phyloP scores from a whole-genome alignment of 2,888 invertebrate genomes.

The Himalopsyche kuldschensis region DNA sequence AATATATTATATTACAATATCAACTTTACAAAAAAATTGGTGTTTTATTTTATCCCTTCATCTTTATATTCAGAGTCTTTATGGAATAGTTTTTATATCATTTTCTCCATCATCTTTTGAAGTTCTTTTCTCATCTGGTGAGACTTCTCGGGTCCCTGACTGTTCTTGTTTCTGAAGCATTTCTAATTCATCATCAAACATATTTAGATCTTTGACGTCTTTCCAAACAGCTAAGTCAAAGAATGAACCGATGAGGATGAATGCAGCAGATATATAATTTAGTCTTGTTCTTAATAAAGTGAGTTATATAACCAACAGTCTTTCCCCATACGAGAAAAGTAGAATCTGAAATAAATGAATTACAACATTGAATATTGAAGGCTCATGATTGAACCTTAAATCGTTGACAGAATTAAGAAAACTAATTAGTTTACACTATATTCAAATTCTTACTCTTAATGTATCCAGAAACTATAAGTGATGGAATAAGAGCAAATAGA shows the following conservation, averaged over 20 bases:
- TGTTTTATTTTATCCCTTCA: neutral
- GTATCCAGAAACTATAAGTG: constrained; percentile 75
- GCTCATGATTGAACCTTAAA: neutral
- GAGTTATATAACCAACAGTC: constrained; percentile 76
- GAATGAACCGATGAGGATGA: constrained; percentile 64
- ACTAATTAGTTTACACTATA: neutral
- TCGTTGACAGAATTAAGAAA: too few species aligned
- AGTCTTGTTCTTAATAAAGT: constrained; percentile 57
- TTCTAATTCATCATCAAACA: constrained; percentile 64
- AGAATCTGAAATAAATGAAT: constrained; percentile 52
- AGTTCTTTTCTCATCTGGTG: neutral
- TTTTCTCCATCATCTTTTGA: neutral
- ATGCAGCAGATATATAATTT: constrained; percentile 68
- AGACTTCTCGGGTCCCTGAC: neutral
- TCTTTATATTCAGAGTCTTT: neutral
- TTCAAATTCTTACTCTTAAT: constrained; percentile 62
- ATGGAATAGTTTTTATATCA: neutral
- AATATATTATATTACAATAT: neutral
- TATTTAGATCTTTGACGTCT: constrained; percentile 68
- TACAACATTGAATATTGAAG: neutral
- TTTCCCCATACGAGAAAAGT: constrained; percentile 75
- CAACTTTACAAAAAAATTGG: neutral
- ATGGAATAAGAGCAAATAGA: constrained; percentile 73
- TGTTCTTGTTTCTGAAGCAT: constrained; percentile 36
- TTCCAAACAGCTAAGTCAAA: constrained; percentile 71